Percentiles rank a stretch among this genome's conserved stretches.
These are phyloP conservation scores for Karalla daura DNA, from an alignment of 2,797 vertebrate genomes.

Conservation along the genomic window DNA sequence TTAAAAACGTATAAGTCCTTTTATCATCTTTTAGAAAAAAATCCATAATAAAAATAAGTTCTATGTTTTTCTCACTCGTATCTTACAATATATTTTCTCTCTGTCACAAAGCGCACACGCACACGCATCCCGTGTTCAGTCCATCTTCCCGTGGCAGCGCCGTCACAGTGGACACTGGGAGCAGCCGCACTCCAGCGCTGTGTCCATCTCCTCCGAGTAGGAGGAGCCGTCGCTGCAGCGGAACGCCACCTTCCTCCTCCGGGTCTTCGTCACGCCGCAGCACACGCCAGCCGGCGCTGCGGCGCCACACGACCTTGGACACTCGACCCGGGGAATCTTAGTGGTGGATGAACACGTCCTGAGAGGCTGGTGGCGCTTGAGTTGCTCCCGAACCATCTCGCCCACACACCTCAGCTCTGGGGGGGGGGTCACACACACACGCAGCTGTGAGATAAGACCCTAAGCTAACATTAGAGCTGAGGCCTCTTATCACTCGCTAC, in stretches of 20 bases:
- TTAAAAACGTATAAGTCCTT: constrained; percentile 81
- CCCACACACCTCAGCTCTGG: constrained; percentile 91
- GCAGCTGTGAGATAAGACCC: too few relatives aligned
- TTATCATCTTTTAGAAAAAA: constrained; percentile 83
- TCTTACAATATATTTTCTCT: constrained; percentile 99
- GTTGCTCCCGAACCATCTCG: constrained; percentile 90
- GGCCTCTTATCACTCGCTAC: too few relatives aligned
- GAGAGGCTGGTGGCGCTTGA: constrained; percentile 90
- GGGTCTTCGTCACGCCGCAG: constrained; percentile 91
- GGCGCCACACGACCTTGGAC: constrained; percentile 85
- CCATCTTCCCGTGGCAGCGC: constrained; percentile 66
- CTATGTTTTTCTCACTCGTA: constrained; percentile 92
- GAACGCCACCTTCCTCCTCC: constrained; percentile 92
- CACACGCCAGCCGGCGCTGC: constrained; percentile 83
- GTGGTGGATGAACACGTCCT: constrained; percentile 87
- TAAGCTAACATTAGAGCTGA: too few relatives aligned
- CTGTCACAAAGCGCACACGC: constrained; percentile 83
- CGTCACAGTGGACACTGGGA: constrained; percentile 88
- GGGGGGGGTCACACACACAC: not conserved
- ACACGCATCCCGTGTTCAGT: constrained; percentile 69
- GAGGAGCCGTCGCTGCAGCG: constrained; percentile 92
- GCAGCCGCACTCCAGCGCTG: constrained; percentile 93
- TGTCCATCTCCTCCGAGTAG: constrained; percentile 95
- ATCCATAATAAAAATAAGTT: constrained; percentile 99
- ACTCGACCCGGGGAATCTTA: constrained; percentile 91